Evolutionary conservation across 2,797 vertebrate genomes (phyloP).

Genomic region (Sebastes diaconus): DNA sequence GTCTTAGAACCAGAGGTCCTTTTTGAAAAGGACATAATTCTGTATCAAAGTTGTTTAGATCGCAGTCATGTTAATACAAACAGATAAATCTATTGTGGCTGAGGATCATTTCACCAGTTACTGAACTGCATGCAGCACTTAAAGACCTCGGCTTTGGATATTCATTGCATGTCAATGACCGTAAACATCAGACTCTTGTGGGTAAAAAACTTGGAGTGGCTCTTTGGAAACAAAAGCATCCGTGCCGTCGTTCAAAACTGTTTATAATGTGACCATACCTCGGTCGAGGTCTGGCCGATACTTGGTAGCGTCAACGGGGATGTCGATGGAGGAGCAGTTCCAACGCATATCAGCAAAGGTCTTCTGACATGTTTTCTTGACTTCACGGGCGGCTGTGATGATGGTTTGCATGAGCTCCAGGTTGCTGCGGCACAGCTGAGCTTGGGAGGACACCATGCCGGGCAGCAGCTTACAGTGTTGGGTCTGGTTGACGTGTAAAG

Average conservation of each 20-base stretch:
- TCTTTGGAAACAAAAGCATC: conserved; percentile 2
- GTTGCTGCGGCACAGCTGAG: conserved; percentile 96
- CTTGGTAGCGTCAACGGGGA: conserved; percentile 84
- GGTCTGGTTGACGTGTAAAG: conserved; percentile 92
- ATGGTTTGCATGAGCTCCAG: conserved; percentile 97
- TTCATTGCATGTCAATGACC: conserved; percentile 36
- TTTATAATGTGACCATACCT: conserved; percentile 80
- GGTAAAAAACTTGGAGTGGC: conserved; percentile 5
- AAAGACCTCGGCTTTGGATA: conserved; percentile 33
- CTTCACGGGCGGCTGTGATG: conserved; percentile 91
- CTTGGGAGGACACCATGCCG: conserved; percentile 94
- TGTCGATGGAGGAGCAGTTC: conserved; percentile 98
- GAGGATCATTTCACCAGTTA: conserved; percentile 36
- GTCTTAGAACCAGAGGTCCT: conserved; percentile 19
- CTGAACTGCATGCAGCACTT: conserved; percentile 43
- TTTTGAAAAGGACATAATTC: conserved; percentile 12
- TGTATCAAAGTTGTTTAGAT: conserved; percentile 1
- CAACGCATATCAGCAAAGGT: conserved; percentile 96
- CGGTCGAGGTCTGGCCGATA: conserved; percentile 95
- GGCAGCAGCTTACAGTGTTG: conserved; percentile 96
- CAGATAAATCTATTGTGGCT: conserved; percentile 38
- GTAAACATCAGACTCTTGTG: conserved; percentile 33
- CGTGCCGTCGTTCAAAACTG: not conserved
- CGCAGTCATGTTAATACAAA: conserved; percentile 9
- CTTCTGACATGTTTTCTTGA: conserved; percentile 95